Conservation (phyloP, 1,140 invertebrate species). For the Macrotrachela quadricornifera region DNA sequence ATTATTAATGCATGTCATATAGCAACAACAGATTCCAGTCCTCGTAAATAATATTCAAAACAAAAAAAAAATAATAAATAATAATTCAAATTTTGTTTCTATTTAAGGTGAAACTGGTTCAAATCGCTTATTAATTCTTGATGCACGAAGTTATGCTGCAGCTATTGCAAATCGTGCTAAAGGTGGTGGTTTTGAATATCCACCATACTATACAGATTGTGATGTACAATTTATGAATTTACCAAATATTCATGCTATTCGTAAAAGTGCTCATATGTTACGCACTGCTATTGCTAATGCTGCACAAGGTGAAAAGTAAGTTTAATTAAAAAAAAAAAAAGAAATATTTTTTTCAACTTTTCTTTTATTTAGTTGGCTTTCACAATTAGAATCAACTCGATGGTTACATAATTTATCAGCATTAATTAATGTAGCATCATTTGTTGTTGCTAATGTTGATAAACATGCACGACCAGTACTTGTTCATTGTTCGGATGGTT, state of each 20-base stretch:
- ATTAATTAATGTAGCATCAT: conserved; percentile 51
- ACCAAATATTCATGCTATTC: conserved; percentile 79
- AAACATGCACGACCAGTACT: conserved; percentile 36
- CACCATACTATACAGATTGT: conserved; percentile 58
- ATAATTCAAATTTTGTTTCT: too few relatives aligned
- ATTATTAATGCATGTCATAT: conserved; percentile 24
- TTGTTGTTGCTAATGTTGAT: conserved; percentile 15
- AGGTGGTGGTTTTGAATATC: conserved; percentile 69
- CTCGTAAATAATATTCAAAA: too few relatives aligned
- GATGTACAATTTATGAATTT: conserved; percentile 91
- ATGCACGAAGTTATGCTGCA: conserved; percentile 69
- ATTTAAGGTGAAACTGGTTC: too few relatives aligned
- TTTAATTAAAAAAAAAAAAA: too few relatives aligned
- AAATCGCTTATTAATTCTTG: conserved; percentile 50
- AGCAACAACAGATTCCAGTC: too few relatives aligned
- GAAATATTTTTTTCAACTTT: too few relatives aligned
- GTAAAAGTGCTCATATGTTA: conserved; percentile 42
- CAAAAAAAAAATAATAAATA: too few relatives aligned
- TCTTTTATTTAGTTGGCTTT: background rate
- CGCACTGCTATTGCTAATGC: conserved; percentile 10
- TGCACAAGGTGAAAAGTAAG: too few relatives aligned
- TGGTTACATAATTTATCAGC: conserved; percentile 73
- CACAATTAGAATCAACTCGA: conserved; percentile 50
- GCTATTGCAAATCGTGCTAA: conserved; percentile 71
- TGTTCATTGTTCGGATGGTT: conserved; percentile 86